phyloP scores from a whole-genome alignment of 1,140 invertebrate genomes.

The Hirudo medicinalis region DNA sequence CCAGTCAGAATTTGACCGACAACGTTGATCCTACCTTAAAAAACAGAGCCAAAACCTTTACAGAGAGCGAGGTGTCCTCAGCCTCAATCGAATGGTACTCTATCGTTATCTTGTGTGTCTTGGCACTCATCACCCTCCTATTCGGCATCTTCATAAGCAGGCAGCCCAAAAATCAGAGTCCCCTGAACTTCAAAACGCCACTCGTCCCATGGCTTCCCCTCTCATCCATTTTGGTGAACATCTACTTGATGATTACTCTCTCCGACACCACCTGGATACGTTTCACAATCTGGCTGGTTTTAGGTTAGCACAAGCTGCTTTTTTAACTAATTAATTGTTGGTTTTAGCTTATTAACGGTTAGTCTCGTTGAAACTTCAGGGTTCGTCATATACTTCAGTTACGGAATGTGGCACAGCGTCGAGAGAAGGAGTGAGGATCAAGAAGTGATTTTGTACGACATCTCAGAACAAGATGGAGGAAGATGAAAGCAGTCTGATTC shows the following conservation, averaged over 20 bases:
- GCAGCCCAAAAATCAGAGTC: conserved; percentile 34
- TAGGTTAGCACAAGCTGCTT: conserved; percentile 31
- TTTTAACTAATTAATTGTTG: neutral
- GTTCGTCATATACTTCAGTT: conserved; percentile 20
- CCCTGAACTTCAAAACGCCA: conserved; percentile 33
- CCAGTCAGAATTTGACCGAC: neutral
- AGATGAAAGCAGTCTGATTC: too few relatives aligned
- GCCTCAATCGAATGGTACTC: conserved; percentile 4
- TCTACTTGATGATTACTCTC: conserved; percentile 33
- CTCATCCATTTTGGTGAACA: conserved; percentile 31
- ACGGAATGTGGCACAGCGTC: conserved; percentile 21
- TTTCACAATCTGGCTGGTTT: conserved; percentile 33
- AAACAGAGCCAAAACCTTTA: neutral
- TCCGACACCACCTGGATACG: conserved; percentile 34
- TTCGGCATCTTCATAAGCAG: conserved; percentile 28
- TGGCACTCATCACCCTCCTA: conserved; percentile 28
- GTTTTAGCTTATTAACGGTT: neutral
- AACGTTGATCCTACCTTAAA: neutral
- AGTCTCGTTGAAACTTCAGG: conserved; percentile 10
- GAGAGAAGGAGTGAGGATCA: conserved; percentile 38
- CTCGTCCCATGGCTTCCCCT: conserved; percentile 36
- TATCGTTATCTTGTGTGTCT: conserved; percentile 24
- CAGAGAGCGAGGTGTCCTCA: neutral
- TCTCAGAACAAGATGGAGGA: conserved; percentile 13
- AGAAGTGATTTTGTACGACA: conserved; percentile 18